Conservation (phyloP, 2,797 vertebrate species). For the Alauda arvensis region DNA sequence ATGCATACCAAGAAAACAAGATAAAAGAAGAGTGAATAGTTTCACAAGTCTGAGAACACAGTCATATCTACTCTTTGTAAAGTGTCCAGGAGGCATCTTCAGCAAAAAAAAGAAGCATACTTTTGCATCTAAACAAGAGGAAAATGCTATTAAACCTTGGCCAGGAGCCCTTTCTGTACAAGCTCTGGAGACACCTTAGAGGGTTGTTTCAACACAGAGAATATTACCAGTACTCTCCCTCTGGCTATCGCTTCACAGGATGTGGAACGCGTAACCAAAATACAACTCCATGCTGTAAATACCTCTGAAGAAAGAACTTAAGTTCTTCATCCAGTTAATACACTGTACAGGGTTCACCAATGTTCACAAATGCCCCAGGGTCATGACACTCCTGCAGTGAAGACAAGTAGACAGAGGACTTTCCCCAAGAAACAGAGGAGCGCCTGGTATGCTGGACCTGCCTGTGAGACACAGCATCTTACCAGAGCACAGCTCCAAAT, state of each 20-base stretch:
- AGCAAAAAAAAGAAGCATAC: neutral
- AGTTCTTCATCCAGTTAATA: neutral
- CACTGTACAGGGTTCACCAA: neutral
- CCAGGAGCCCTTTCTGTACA: neutral
- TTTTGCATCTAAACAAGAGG: neutral
- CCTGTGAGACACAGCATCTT: neutral
- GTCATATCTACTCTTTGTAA: neutral
- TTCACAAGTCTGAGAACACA: neutral
- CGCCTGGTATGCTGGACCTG: fast-evolving
- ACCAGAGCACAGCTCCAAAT: neutral
- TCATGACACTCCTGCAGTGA: neutral
- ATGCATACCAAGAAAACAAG: neutral
- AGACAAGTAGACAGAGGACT: fast-evolving
- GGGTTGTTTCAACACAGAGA: constrained; percentile 8
- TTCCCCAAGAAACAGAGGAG: neutral
- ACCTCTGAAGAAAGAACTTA: neutral
- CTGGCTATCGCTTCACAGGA: neutral
- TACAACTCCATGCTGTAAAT: neutral
- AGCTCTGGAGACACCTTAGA: neutral
- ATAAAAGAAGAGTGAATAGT: neutral
- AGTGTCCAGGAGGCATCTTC: neutral
- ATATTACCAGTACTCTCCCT: neutral
- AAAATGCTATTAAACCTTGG: neutral
- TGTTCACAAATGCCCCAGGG: neutral
- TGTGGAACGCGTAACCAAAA: neutral